Base-by-base conservation (phyloP, 2,113 vertebrate species). In the Apeltes quadracus region DNA sequence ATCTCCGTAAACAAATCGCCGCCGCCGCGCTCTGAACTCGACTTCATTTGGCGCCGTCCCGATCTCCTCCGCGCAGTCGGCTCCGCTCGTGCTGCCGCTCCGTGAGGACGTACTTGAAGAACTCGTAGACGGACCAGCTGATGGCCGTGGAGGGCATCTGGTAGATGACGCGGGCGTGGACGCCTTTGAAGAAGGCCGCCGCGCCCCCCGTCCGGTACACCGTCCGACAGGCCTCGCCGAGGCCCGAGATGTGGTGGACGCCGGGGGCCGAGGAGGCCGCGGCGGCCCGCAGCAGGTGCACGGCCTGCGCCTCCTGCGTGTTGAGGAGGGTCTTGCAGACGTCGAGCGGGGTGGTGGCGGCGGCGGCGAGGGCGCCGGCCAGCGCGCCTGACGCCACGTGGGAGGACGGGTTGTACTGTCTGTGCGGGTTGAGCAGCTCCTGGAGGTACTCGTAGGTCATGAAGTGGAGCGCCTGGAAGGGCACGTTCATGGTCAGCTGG, bases 321-420 rank as follows among this genome's bases (percentile, higher is more conserved):
- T 99, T 99, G 82, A 99, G 94, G 84, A 99, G 94, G 0, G 98
- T 99, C 93, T 99, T 99, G 94, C 98, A 99, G 91, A 99, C 97
- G 84, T 99, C 98, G 82, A 99, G 94, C 36, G 98, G 98, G 0
- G 97, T 99, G 32, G 98, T 99, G 91, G 88, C 94, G 0, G 97
- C 96, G 0, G 97, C 97, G 15, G 98, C 97, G 0, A 99, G 82
- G 2, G 96, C 98, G 64, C 97, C 98, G 0, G 98, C 97, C 0
- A 97, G 94, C 29, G 97, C 98, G 39, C 98, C 98, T 0, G 96
- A 98, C 78, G 97, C 92, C 50, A 99, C 90, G 4, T 99, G 98
- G 27, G 97, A 97, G 84, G 94, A 92, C 20, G 97, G 97, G 91
- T 98, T 95, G 95, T 99, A 99, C 69, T 96, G 96, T 95, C 98